Base-by-base conservation (phyloP, 2,888 invertebrate species). In the Schizotus pectinicornis region DNA sequence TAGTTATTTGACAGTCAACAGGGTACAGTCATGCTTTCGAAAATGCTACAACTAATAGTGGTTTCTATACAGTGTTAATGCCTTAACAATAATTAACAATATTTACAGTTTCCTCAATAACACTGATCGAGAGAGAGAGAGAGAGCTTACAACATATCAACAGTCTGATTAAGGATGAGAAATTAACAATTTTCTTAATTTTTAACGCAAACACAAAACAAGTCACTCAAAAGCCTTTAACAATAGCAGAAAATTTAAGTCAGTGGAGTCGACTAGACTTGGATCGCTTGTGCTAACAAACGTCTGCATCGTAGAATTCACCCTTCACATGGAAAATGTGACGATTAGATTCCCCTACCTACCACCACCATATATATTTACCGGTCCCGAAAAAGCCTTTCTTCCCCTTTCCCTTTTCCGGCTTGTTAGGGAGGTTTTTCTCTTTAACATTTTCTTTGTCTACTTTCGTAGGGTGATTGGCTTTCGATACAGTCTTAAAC, bases 351-450 rank as follows among this genome's bases (percentile, higher is more conserved):
- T 62, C 65, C 63, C 47, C 50, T 67, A 73, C 70, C 85, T 86
- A 88, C 88, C 88, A 89, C 89, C 89, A 90, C 88, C 89, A 89
- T 81, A 86, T 86, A 87, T 85, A 87, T 84, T 91, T 91, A 84
- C 90, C 90, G 84, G 88, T 87, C 82, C 89, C 90, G 82, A 90
- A 89, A 87, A 89, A 89, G 87, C 91, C 90, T 83, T 89, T 91
- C 83, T 88, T 89, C 73, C 86, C 87, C 81, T 88, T 85, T 69
- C 80, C 78, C 65, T 72, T 86, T 68, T 84, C 85, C 65, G 82
- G 80, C 73, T 85, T 88, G 58, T 67, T 68, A 57, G 84, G 80
- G 56, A 83, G 82, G 72, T 82, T 83, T 73, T 71, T 67, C 46
- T 66, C 74, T 62, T 65, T 74, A 71, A 56, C 32, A 3, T 37